Conservation (phyloP, 2,888 invertebrate genomes). For the Fragum fragum region DNA sequence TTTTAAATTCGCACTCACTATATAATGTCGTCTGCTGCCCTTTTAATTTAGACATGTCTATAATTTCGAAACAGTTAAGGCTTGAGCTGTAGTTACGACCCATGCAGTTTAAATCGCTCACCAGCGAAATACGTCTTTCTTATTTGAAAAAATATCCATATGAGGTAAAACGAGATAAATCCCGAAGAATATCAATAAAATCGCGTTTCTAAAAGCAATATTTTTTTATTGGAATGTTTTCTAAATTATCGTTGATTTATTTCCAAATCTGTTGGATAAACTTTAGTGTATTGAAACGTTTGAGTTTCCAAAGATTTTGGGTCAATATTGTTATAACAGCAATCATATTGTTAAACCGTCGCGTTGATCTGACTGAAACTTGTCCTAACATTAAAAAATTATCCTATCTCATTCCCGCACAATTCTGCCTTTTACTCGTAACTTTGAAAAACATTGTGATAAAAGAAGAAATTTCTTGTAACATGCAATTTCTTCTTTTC, state of each 20-base stretch:
- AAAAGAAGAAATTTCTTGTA: too few species aligned
- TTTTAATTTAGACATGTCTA: too few species aligned
- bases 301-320: slow-evolving; percentile 19
- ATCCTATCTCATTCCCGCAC: too few species aligned
- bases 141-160: background rate
- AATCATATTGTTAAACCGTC: background rate
- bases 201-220: slow-evolving; percentile 30
- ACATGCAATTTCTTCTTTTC: too few species aligned
- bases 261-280: slow-evolving; percentile 13
- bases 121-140: too few species aligned
- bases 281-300: slow-evolving; percentile 21
- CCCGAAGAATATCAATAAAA: slow-evolving; percentile 13
- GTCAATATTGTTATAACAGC: slow-evolving; percentile 17
- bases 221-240: slow-evolving; percentile 7
- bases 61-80: too few species aligned
- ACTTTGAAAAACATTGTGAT: too few species aligned
- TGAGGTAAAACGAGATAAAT: background rate
- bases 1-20: too few species aligned
- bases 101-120: too few species aligned
- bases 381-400: background rate
- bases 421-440: too few species aligned
- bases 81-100: too few species aligned
- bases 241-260: slow-evolving; percentile 17
- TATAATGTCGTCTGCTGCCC: too few species aligned
- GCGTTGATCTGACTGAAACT: background rate